A percentile compares a stretch with the other conserved stretches of the same genome.
Conservation (phyloP, 2,888 invertebrate species). For the Patella depressa region DNA sequence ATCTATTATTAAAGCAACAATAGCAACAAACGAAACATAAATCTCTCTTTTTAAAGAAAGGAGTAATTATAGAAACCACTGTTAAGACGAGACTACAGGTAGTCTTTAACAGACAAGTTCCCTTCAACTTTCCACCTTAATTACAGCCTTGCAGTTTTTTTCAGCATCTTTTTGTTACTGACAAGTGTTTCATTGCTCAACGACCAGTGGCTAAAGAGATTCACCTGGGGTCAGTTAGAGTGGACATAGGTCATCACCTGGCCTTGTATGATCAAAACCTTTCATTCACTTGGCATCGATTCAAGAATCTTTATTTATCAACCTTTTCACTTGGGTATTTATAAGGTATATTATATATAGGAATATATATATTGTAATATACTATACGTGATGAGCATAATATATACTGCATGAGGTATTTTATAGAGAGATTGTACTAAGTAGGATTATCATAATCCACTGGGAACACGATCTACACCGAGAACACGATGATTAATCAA, state of each 20-base stretch:
- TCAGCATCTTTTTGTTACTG: not conserved
- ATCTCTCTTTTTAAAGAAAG: not conserved
- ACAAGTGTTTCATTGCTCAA: not conserved
- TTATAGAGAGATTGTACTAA: too few species aligned
- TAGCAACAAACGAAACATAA: not conserved
- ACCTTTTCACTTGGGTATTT: too few species aligned
- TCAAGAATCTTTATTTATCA: too few species aligned
- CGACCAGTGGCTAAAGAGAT: conserved; percentile 2
- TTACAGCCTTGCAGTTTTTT: not conserved
- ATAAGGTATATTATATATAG: too few species aligned
- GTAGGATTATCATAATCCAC: too few species aligned
- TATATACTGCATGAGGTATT: too few species aligned
- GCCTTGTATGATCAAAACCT: not conserved
- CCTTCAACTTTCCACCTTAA: not conserved
- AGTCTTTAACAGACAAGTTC: not conserved
- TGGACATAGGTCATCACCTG: conserved; percentile 9
- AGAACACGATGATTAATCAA: too few species aligned
- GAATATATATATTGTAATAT: too few species aligned
- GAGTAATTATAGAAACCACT: not conserved
- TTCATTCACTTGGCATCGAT: too few species aligned
- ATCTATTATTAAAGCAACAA: not conserved
- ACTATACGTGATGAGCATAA: too few species aligned
- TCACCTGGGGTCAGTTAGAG: not conserved
- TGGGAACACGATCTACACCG: too few species aligned
- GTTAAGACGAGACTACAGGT: not conserved